A percentile compares a stretch with the other conserved stretches of the same genome.
Conservation (phyloP, 2,888 invertebrate species). For the Eulithis testata region DNA sequence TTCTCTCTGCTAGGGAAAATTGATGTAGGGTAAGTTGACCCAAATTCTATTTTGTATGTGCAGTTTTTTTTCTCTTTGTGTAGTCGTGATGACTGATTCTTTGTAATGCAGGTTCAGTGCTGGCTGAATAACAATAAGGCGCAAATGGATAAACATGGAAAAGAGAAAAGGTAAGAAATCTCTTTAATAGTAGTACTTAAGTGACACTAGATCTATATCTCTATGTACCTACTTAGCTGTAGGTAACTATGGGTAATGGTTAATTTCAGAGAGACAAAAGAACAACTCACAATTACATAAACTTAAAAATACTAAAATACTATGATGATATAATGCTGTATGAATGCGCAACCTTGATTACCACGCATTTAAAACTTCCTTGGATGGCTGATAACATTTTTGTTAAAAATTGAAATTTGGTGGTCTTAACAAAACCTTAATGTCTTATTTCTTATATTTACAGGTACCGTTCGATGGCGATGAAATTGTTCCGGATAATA, state of each 20-base stretch:
- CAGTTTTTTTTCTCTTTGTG: background rate
- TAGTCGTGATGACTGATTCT: background rate
- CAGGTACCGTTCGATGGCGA: conserved; percentile 10
- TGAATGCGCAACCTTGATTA: conserved; percentile 84
- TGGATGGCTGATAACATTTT: conserved; percentile 76
- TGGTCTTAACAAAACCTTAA: conserved; percentile 2
- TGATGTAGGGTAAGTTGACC: conserved; percentile 18
- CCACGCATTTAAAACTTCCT: conserved; percentile 83
- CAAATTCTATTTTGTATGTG: background rate
- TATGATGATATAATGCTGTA: conserved; percentile 81
- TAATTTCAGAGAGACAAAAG: no score
- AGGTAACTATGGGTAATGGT: no score
- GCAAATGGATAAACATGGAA: no score
- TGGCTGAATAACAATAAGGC: no score
- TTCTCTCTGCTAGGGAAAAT: background rate
- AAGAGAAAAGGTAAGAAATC: no score
- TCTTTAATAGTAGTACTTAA: no score
- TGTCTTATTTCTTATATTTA: conserved; percentile 25
- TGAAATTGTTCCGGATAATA: background rate
- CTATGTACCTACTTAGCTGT: no score
- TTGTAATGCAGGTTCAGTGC: conserved; percentile 10
- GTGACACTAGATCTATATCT: no score
- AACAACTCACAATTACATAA: no score
- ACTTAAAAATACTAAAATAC: conserved; percentile 7
- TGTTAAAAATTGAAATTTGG: background rate